These are phyloP conservation scores for Aepyceros melampus DNA, from an alignment of 2,113 vertebrate genomes.

Conservation along the genomic window DNA sequence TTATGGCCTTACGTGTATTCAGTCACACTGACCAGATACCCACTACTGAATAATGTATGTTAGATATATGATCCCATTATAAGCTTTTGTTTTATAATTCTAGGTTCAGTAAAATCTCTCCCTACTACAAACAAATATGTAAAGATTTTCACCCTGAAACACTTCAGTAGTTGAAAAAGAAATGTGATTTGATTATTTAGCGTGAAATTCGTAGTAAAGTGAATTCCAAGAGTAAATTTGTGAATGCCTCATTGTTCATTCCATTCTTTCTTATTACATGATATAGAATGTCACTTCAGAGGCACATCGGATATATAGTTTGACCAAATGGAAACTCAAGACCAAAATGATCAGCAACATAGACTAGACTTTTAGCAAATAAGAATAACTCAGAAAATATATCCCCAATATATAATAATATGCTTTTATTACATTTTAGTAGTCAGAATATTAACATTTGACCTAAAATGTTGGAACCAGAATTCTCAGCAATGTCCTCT, in stretches of 20 bases:
- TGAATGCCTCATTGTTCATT: neutral
- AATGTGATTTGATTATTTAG: neutral
- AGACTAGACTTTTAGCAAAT: neutral
- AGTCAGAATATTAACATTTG: conserved; percentile 2
- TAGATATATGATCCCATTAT: neutral
- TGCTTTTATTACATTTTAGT: neutral
- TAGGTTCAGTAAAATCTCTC: neutral
- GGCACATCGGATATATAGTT: neutral
- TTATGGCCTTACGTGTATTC: neutral
- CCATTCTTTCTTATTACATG: neutral
- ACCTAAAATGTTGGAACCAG: neutral
- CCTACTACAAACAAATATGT: neutral
- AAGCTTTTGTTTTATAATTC: neutral
- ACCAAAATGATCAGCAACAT: neutral
- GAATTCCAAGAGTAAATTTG: neutral
- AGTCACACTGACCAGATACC: neutral
- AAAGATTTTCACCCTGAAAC: conserved; percentile 37
- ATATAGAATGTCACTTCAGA: neutral
- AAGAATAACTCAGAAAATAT: neutral
- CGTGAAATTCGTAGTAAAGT: neutral
- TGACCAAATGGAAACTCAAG: neutral
- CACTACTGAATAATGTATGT: neutral
- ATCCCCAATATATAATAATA: neutral
- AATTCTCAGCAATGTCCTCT: neutral
- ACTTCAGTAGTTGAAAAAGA: neutral